Conservation (phyloP, 2,113 vertebrate species). For the Laticauda colubrina region DNA sequence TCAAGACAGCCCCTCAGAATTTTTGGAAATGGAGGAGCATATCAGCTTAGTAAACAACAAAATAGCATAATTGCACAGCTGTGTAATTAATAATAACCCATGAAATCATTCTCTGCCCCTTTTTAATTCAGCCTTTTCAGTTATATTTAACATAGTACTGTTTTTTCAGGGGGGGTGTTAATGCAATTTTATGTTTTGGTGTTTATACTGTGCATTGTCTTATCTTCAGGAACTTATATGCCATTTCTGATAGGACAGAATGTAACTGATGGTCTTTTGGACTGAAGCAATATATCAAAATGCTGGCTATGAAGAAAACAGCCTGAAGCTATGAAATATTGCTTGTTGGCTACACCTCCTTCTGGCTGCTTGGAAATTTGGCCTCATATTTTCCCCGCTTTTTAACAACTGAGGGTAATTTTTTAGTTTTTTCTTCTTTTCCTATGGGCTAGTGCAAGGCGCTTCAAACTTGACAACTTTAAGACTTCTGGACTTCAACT, state of each 20-base stretch:
- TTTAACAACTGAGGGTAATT: neutral
- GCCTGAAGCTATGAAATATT: neutral
- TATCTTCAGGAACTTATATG: neutral
- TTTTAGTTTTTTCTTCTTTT: neutral
- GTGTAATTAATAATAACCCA: neutral
- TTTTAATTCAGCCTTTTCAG: neutral
- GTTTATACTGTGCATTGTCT: neutral
- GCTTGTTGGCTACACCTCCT: neutral
- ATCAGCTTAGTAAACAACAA: neutral
- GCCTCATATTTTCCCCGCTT: neutral
- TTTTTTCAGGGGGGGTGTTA: neutral
- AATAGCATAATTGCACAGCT: neutral
- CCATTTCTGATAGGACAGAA: neutral
- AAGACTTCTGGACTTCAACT: too few relatives aligned
- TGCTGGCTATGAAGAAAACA: neutral
- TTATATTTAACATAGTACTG: neutral
- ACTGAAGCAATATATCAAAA: neutral
- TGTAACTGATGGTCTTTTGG: neutral
- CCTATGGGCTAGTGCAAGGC: neutral
- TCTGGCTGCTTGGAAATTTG: neutral
- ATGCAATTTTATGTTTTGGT: neutral
- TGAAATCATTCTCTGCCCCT: neutral
- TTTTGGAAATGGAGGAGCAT: neutral
- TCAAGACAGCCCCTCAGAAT: neutral
- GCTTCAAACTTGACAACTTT: too few relatives aligned